Conservation (phyloP, 2,113 vertebrate genomes). For the Leptobrachium ailaonicum region DNA sequence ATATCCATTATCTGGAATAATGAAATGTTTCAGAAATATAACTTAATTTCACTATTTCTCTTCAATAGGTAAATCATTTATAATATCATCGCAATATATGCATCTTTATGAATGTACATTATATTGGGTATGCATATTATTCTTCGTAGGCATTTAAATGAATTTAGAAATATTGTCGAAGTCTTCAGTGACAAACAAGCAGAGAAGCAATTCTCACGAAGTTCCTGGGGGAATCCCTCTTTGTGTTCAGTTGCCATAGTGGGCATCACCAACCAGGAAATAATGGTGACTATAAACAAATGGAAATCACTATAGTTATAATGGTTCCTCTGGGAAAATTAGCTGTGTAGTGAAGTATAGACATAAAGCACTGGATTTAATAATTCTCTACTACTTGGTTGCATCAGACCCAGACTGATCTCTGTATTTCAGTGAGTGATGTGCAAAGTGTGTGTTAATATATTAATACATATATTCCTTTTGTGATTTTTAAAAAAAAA, state of each 20-base stretch:
- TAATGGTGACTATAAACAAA: slow-evolving; percentile 32
- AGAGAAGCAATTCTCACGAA: not conserved
- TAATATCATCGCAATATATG: too few species aligned
- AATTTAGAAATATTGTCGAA: not conserved
- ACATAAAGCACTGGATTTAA: not conserved
- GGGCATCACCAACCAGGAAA: slow-evolving; percentile 35
- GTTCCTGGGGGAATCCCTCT: slow-evolving; percentile 8
- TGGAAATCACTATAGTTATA: slow-evolving; percentile 9
- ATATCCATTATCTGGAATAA: too few species aligned
- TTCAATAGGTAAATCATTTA: too few species aligned
- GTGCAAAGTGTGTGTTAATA: too few species aligned
- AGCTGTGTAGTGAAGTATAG: not conserved
- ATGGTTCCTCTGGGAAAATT: slow-evolving; percentile 6
- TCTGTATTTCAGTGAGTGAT: too few species aligned
- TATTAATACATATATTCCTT: too few species aligned
- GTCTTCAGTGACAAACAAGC: not conserved
- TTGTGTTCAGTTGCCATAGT: slow-evolving; percentile 38
- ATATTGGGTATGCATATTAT: too few species aligned
- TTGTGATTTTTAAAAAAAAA: too few species aligned
- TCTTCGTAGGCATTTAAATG: not conserved
- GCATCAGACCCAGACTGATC: not conserved
- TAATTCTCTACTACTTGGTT: not conserved
- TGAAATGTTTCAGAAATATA: too few species aligned
- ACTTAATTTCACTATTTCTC: too few species aligned
- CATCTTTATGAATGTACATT: too few species aligned